These are phyloP conservation scores for Hirtodrosophila histrioides DNA, from an alignment of 2,888 invertebrate species.

Conservation along the genomic window DNA sequence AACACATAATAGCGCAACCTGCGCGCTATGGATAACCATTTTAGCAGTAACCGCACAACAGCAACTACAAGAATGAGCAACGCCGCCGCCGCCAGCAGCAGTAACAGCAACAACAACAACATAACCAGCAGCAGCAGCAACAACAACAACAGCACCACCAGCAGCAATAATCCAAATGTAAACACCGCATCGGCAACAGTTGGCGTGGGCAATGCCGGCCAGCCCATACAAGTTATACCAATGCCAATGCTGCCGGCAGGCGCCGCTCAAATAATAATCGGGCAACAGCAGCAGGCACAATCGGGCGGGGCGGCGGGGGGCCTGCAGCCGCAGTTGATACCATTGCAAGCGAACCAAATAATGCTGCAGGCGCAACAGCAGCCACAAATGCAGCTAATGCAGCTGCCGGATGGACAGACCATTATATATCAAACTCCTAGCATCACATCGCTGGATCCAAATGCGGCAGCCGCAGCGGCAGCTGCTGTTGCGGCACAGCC, in stretches of 20 bases:
- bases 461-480: constrained; percentile 48
- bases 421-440: constrained; percentile 90
- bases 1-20: constrained; percentile 42
- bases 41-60: constrained; percentile 59
- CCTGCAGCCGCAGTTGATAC: constrained; percentile 79
- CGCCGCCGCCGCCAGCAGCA: constrained; percentile 38
- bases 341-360: constrained; percentile 82
- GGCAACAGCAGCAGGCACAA: constrained; percentile 80
- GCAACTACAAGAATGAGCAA: constrained; percentile 65
- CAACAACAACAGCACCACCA: constrained; percentile 36
- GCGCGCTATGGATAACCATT: constrained; percentile 68
- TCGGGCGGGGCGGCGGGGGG: constrained; percentile 44
- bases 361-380: constrained; percentile 83
- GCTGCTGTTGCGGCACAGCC: constrained; percentile 58
- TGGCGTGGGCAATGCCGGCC: constrained; percentile 35
- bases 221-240: constrained; percentile 81
- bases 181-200: constrained; percentile 34
- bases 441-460: constrained; percentile 61
- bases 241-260: constrained; percentile 78
- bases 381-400: constrained; percentile 90
- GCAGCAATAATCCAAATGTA: constrained; percentile 37
- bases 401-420: constrained; percentile 96
- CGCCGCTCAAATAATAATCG: constrained; percentile 82
- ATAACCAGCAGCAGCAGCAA: constrained; percentile 39
- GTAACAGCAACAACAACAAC: constrained; percentile 27